These are phyloP conservation scores for Poecile montanus DNA, from an alignment of 2,797 vertebrate genomes.

Conservation along the genomic window DNA sequence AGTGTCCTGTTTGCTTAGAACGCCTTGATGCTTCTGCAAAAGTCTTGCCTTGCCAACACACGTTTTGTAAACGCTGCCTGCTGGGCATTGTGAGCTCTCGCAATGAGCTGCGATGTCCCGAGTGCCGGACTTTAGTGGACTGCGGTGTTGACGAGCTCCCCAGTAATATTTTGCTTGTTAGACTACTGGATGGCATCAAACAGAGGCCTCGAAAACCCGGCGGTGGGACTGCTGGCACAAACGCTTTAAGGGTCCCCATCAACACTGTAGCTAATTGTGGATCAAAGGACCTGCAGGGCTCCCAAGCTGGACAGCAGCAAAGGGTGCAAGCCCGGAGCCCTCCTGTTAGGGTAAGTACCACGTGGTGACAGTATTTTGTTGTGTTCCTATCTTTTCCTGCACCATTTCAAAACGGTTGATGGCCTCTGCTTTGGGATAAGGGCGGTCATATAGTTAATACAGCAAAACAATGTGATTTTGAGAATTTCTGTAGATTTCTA, in stretches of 20 bases:
- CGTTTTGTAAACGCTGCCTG: constrained; percentile 95
- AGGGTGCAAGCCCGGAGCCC: constrained; percentile 90
- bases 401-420: neutral
- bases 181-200: constrained; percentile 97
- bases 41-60: constrained; percentile 97
- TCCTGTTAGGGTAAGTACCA: constrained; percentile 89
- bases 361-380: neutral
- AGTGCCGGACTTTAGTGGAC: constrained; percentile 95
- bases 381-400: neutral
- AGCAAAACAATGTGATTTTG: neutral
- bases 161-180: constrained; percentile 96
- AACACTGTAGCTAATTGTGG: constrained; percentile 75
- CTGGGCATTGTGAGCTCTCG: constrained; percentile 94
- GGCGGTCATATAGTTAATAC: neutral
- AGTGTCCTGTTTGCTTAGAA: constrained; percentile 98
- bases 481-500: neutral
- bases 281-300: constrained; percentile 82
- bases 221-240: constrained; percentile 64
- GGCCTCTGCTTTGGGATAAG: neutral
- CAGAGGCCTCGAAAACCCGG: constrained; percentile 89
- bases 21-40: constrained; percentile 95
- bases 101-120: constrained; percentile 93
- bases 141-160: constrained; percentile 94
- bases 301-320: constrained; percentile 83
- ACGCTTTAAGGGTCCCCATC: constrained; percentile 74